phyloP scores from a whole-genome alignment of 2,797 vertebrate genomes.

The Neomorphus geoffroyi region DNA sequence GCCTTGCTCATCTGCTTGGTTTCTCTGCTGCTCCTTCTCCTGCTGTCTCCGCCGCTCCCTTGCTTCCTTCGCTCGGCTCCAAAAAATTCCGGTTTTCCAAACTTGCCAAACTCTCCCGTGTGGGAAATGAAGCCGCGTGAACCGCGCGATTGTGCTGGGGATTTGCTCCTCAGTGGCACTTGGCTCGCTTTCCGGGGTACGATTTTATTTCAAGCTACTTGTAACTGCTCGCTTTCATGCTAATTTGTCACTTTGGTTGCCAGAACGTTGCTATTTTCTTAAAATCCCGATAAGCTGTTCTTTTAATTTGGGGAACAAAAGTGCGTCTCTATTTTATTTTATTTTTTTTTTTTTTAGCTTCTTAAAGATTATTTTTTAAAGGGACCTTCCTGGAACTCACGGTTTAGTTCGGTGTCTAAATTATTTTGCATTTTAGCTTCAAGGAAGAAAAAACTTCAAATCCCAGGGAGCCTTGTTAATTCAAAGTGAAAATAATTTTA shows the following conservation, averaged over 20 bases:
- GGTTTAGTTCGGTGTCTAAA: background rate
- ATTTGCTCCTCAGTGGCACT: constrained; percentile 76
- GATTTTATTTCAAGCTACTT: constrained; percentile 61
- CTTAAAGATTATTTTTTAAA: background rate
- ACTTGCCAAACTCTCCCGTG: constrained; percentile 52
- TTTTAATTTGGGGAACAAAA: background rate
- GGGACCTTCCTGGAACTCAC: background rate
- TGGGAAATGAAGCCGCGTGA: constrained; percentile 66
- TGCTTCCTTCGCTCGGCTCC: no score
- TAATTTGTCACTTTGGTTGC: constrained; percentile 21
- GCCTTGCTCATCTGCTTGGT: background rate
- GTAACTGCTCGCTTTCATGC: constrained; percentile 32
- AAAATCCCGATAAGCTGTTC: background rate
- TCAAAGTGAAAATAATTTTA: background rate
- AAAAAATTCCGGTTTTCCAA: background rate
- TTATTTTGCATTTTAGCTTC: background rate
- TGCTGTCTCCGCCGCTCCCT: no score
- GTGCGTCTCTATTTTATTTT: background rate
- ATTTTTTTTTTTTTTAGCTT: no score
- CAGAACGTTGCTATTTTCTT: background rate
- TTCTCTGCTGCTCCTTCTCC: no score
- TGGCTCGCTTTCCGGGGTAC: constrained; percentile 69
- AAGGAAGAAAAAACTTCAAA: background rate
- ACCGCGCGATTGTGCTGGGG: constrained; percentile 74
- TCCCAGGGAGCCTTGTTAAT: background rate